These are phyloP conservation scores for Cyaniris semiargus DNA, from an alignment of 2,888 invertebrate species.

Conservation along the genomic window DNA sequence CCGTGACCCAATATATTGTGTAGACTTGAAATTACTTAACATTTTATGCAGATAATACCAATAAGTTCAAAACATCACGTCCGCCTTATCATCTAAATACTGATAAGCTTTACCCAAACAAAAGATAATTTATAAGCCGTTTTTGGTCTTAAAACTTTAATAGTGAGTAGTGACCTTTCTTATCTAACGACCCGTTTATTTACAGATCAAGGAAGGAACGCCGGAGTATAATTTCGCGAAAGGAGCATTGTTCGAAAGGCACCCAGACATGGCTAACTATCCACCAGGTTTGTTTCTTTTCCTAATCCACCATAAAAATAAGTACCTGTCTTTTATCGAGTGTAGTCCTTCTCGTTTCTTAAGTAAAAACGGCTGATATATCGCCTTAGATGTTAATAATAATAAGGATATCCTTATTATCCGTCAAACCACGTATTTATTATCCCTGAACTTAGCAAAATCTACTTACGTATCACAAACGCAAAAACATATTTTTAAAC, in stretches of 20 bases:
- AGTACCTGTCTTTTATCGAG: background rate
- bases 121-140: background rate
- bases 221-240: slow-evolving; percentile 81
- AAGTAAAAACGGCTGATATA: background rate
- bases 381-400: background rate
- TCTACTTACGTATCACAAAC: background rate
- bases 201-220: slow-evolving; percentile 55
- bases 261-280: slow-evolving; percentile 86
- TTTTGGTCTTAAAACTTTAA: background rate
- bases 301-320: background rate
- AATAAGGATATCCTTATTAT: background rate
- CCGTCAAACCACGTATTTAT: background rate
- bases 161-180: background rate
- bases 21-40: background rate
- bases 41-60: background rate
- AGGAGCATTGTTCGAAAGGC: slow-evolving; percentile 83
- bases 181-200: background rate
- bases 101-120: background rate
- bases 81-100: background rate
- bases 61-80: slow-evolving; percentile 1
- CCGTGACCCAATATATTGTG: background rate
- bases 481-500: too few species aligned
- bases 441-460: background rate
- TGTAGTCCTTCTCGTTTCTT: background rate
- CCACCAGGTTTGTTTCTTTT: slow-evolving; percentile 75